Base-by-base conservation (phyloP, 1,140 invertebrate genomes). In the Aphidius ervi region DNA sequence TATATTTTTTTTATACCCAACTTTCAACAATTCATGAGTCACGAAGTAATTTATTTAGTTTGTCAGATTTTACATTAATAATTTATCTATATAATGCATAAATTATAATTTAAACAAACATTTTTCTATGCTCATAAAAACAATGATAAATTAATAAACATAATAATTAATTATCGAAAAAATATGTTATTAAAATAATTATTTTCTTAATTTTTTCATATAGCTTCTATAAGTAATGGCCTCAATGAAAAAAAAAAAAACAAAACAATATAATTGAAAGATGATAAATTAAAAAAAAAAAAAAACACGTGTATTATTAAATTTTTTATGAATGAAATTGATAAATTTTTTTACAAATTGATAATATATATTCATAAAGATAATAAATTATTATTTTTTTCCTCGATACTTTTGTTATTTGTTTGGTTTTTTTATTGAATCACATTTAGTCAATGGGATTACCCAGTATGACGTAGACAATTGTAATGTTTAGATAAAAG, bases 21-120 rank as follows among this genome's bases (percentile, higher is more conserved):
- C 16, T 58, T 59, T 46, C 45, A 52, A 41, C 46, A 53, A 59
- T 53, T 59, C 58, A 59, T 59, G 53, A 59, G 20, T 59, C 49
- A 52, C 41, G 9, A 37, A 46, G 42, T 42, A 37, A 42, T 53
- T 53, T 40, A 10, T 41, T 41, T 10, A n/a, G 8, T 54, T n/a
- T n/a, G 46, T 10, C 9, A 10, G 52, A n/a, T 8, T 16, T 40
- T 20, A 9, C 2, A 10, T 8, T 9, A 37, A 54, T 41, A 54
- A 54, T 54, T 10, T 20, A 6, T 5, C 9, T 48, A 23, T n/a
- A n/a, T n/a, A n/a, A n/a, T 9, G 23, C 8, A 7, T 23, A 39
- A 9, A 37, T 5, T 31, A 39, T 23, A 9, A 7, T 16, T 49
- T 23, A 49, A 6, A 37, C 10, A 39, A 39, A 39, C 40, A 37